These are phyloP conservation scores for Lacerta viridis DNA, from an alignment of 2,797 vertebrate genomes.

Conservation along the genomic window DNA sequence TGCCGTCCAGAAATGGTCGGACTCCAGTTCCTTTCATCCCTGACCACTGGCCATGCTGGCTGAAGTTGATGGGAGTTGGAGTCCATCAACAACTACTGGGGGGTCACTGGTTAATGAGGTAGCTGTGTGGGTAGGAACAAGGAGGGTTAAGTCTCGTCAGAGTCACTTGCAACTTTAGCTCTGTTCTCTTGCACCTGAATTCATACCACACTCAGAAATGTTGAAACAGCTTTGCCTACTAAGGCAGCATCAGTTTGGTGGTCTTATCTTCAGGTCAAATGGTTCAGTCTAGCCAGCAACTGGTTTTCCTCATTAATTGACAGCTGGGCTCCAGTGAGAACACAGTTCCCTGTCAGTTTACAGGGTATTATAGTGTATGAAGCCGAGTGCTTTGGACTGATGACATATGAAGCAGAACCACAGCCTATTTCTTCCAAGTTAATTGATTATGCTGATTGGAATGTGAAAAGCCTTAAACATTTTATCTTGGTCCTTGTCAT, in stretches of 20 bases:
- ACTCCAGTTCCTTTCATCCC: too few species aligned
- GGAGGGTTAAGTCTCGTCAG: neutral
- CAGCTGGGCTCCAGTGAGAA: constrained; percentile 12
- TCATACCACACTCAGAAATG: neutral
- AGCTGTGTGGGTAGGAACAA: neutral
- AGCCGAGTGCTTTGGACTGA: constrained; percentile 22
- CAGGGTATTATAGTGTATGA: neutral
- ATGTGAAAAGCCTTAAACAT: constrained; percentile 20
- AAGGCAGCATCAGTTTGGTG: constrained; percentile 1
- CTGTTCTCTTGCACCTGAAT: neutral
- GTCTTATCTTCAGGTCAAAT: constrained; percentile 4
- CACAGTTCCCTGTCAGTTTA: neutral
- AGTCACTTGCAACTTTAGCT: neutral
- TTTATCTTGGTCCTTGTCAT: constrained; percentile 16
- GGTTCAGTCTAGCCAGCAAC: constrained; percentile 6
- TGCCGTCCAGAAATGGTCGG: too few species aligned
- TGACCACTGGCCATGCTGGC: too few species aligned
- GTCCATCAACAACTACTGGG: too few species aligned
- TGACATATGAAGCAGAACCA: neutral
- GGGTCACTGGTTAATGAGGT: neutral
- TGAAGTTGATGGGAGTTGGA: too few species aligned
- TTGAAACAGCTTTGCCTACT: neutral
- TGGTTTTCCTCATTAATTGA: constrained; percentile 32
- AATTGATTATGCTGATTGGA: constrained; percentile 27
- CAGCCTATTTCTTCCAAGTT: constrained; percentile 19